phyloP scores from a whole-genome alignment of 2,888 invertebrate species.

The Oegoconia quadripuncta region DNA sequence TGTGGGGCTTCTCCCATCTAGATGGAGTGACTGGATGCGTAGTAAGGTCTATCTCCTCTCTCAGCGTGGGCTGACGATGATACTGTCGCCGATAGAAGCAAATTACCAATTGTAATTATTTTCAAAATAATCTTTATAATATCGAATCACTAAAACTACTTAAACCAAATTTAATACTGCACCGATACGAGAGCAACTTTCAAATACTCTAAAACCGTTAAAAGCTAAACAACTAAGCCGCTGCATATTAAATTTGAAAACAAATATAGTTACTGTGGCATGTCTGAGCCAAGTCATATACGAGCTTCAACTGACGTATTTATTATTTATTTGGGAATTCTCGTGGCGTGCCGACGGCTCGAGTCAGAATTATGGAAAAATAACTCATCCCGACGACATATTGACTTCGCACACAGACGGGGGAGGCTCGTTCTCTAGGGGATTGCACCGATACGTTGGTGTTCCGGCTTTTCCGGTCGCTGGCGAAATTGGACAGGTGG shows the following conservation, averaged over 20 bases:
- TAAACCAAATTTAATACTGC: no score
- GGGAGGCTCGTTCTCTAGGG: slow-evolving; percentile 51
- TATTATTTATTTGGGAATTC: slow-evolving; percentile 78
- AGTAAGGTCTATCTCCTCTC: no score
- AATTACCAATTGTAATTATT: no score
- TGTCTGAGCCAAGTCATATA: slow-evolving; percentile 3
- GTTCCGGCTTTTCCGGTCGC: slow-evolving; percentile 20
- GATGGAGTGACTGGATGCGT: no score
- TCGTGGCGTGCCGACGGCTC: slow-evolving; percentile 37
- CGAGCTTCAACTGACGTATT: slow-evolving; percentile 57
- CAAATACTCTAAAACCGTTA: slow-evolving; percentile 17
- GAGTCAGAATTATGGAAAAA: slow-evolving; percentile 67
- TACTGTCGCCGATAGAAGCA: no score
- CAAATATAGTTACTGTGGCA: slow-evolving; percentile 39
- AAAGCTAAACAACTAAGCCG: slow-evolving; percentile 30
- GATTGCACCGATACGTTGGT: slow-evolving; percentile 55
- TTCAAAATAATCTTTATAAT: no score
- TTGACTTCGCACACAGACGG: slow-evolving; percentile 59
- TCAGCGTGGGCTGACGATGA: no score
- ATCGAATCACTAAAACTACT: no score
- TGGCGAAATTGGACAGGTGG: slow-evolving; percentile 1
- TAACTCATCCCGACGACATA: slow-evolving; percentile 73
- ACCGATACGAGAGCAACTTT: slow-evolving; percentile 8
- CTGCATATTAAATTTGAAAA: slow-evolving; percentile 53
- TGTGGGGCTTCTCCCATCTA: no score